Percentiles rank a stretch among this genome's conserved stretches.
Evolutionary conservation across 2,888 invertebrate genomes (phyloP).

Genomic region (Synergus itoensis): DNA sequence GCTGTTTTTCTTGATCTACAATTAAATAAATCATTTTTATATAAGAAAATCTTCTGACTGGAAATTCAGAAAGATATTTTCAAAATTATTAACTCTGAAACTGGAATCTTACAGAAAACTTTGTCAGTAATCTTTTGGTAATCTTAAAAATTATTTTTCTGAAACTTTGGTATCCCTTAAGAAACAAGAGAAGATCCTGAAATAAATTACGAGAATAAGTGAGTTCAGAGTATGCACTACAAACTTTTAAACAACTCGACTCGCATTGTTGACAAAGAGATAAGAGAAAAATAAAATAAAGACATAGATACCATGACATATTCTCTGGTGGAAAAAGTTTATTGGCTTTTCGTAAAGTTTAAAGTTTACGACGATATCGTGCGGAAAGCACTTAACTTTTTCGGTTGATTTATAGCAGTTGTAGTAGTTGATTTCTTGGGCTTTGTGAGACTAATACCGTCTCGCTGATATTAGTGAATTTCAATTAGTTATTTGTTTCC

Average conservation of each 20-base stretch:
- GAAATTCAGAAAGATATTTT: neutral
- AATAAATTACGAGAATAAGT: slow-evolving; percentile 7
- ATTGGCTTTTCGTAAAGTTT: slow-evolving; percentile 14
- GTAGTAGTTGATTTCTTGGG: neutral
- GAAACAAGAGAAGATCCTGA: neutral
- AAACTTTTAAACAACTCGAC: slow-evolving; percentile 30
- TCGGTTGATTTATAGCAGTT: neutral
- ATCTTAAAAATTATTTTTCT: neutral
- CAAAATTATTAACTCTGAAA: neutral
- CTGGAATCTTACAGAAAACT: neutral
- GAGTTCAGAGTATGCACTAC: slow-evolving; percentile 7
- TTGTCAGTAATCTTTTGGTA: neutral
- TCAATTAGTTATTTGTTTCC: neutral
- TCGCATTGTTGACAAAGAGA: slow-evolving; percentile 24
- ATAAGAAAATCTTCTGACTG: too few species aligned
- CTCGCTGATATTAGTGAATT: neutral
- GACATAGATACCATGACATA: slow-evolving; percentile 10
- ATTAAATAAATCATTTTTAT: neutral
- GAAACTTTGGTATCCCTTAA: neutral
- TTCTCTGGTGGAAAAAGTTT: neutral
- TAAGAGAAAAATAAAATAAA: slow-evolving; percentile 35
- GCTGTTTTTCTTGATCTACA: too few species aligned
- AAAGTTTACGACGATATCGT: neutral
- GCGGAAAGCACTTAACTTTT: slow-evolving; percentile 3
- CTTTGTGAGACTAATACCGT: neutral